phyloP scores from a whole-genome alignment of 2,113 vertebrate species.

The Dasypus novemcinctus region DNA sequence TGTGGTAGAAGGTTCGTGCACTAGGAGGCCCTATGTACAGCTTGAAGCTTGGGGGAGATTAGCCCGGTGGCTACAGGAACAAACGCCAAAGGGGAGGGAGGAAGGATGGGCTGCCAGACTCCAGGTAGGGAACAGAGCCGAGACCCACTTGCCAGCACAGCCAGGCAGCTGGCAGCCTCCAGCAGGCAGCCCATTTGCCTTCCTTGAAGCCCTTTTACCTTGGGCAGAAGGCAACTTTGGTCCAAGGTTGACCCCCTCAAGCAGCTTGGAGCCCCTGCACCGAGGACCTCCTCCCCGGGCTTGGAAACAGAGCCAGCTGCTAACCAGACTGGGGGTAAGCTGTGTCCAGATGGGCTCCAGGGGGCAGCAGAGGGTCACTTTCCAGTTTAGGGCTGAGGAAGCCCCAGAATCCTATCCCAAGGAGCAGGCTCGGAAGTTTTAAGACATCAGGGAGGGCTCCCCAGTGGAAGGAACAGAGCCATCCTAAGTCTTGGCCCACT shows the following conservation, averaged over 20 bases:
- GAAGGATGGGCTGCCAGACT: background rate
- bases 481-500: background rate
- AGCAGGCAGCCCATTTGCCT: background rate
- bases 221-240: conserved; percentile 72
- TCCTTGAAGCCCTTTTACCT: conserved; percentile 39
- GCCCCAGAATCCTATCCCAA: background rate
- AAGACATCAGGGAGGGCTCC: background rate
- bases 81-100: background rate
- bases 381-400: conserved; percentile 49
- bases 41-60: conserved; percentile 57
- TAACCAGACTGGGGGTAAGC: background rate
- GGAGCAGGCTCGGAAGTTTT: background rate
- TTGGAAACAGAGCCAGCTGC: conserved; percentile 62
- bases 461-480: background rate
- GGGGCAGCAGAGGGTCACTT: conserved; percentile 41
- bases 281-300: conserved; percentile 19
- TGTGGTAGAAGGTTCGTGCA: conserved; percentile 76
- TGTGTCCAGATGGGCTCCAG: conserved; percentile 35
- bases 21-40: conserved; percentile 80
- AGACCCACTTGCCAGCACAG: background rate
- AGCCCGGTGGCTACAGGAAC: conserved; percentile 31
- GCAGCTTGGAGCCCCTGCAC: conserved; percentile 54
- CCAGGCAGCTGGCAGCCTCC: background rate
- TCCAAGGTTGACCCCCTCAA: conserved; percentile 56
- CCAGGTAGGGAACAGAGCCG: background rate